Percentiles rank a stretch among this genome's conserved stretches.
These are phyloP conservation scores for Austrolebias charrua DNA, from an alignment of 2,797 vertebrate species.

Conservation along the genomic window DNA sequence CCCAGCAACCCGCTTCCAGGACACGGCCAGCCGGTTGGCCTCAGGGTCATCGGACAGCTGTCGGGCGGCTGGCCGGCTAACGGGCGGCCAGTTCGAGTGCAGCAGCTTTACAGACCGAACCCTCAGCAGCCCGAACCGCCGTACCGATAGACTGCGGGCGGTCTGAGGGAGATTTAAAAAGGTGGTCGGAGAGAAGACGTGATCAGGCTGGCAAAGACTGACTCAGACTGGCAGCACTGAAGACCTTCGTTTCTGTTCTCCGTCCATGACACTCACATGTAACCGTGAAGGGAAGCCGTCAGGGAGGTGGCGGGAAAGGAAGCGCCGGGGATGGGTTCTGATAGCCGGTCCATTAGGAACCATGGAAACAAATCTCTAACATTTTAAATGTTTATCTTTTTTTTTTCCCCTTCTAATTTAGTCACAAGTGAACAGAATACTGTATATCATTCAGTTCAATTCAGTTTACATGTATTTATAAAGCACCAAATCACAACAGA, in stretches of 20 bases:
- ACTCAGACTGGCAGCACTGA: constrained; percentile 34
- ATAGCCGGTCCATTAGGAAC: background rate
- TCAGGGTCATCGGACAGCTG: constrained; percentile 83
- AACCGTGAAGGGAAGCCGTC: constrained; percentile 34
- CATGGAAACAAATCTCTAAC: constrained; percentile 4
- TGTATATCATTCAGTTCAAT: too few relatives aligned
- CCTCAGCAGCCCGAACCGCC: constrained; percentile 79
- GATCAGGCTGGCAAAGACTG: constrained; percentile 44
- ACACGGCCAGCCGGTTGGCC: constrained; percentile 76
- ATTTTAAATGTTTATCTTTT: background rate
- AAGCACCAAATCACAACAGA: too few relatives aligned
- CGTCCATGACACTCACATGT: constrained; percentile 42
- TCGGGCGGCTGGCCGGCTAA: constrained; percentile 78
- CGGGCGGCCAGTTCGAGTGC: constrained; percentile 75
- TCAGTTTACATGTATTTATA: too few relatives aligned
- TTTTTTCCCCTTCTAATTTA: background rate
- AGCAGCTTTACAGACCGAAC: constrained; percentile 81
- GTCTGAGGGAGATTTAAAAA: constrained; percentile 8
- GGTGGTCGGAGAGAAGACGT: constrained; percentile 35
- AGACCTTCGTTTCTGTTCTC: constrained; percentile 43
- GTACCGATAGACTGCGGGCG: constrained; percentile 69
- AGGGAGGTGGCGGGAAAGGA: constrained; percentile 19
- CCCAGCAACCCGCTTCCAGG: constrained; percentile 60
- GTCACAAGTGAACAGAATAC: background rate
- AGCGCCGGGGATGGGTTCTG: constrained; percentile 28